phyloP scores from a whole-genome alignment of 1,140 invertebrate species.

The Limonius californicus region DNA sequence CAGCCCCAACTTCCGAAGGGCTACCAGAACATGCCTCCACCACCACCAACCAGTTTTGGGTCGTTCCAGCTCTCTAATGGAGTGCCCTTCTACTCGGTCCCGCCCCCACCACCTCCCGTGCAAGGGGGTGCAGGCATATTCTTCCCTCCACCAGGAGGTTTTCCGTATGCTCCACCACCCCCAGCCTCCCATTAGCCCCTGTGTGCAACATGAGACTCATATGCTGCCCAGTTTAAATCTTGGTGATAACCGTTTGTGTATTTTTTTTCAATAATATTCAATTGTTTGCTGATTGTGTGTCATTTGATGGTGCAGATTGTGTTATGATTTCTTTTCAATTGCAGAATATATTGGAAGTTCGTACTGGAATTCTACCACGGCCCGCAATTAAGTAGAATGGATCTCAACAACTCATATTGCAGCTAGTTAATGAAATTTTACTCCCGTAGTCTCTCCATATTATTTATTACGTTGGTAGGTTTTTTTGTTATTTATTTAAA shows the following conservation, averaged over 20 bases:
- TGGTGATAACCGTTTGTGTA: slow-evolving; percentile 10
- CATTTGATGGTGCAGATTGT: too few relatives aligned
- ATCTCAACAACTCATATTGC: slow-evolving; percentile 1
- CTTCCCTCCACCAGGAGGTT: slow-evolving; percentile 27
- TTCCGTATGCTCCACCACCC: slow-evolving; percentile 38
- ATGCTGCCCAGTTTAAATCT: neutral
- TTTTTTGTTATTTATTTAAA: too few relatives aligned
- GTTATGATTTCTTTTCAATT: neutral
- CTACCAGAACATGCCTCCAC: slow-evolving; percentile 34
- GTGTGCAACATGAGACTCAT: slow-evolving; percentile 1
- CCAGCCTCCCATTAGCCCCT: slow-evolving; percentile 33
- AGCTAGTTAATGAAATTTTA: neutral
- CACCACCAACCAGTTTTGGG: slow-evolving; percentile 31
- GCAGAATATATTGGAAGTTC: neutral
- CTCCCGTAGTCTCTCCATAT: too few relatives aligned
- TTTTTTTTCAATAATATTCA: neutral
- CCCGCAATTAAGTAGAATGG: neutral
- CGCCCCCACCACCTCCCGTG: slow-evolving; percentile 38
- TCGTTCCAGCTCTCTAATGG: slow-evolving; percentile 38
- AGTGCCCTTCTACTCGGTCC: slow-evolving; percentile 36
- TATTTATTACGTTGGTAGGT: too few relatives aligned
- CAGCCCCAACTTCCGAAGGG: slow-evolving; percentile 28
- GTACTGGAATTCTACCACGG: slow-evolving; percentile 2
- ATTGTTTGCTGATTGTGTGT: neutral
- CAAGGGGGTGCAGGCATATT: slow-evolving; percentile 31